Conservation (phyloP, 2,797 vertebrate species). For the Capromys pilorides region DNA sequence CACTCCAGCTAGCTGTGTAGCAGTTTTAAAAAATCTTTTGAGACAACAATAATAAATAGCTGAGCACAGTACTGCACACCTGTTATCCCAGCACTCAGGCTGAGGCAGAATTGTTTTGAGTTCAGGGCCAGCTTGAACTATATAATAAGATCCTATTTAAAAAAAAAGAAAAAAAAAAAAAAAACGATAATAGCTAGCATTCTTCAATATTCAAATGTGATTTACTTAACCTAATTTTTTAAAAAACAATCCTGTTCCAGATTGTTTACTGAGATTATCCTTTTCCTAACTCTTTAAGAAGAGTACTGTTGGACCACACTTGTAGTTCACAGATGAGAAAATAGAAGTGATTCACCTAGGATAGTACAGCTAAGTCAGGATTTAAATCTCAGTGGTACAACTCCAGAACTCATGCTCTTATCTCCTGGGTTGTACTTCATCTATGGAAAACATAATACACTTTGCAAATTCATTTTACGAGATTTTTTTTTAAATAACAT, state of each 20-base stretch:
- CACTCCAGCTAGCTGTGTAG: neutral
- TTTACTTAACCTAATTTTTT: neutral
- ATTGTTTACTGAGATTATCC: slow-evolving; percentile 32
- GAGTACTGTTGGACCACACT: neutral
- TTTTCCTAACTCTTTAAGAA: neutral
- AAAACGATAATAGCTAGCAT: slow-evolving; percentile 7
- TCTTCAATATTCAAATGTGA: neutral
- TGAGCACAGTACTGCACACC: neutral
- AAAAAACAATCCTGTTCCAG: neutral
- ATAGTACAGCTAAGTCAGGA: neutral
- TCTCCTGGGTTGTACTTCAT: neutral
- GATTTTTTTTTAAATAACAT: neutral
- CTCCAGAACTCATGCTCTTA: neutral
- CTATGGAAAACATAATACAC: neutral
- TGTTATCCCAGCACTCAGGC: neutral
- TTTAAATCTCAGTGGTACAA: neutral
- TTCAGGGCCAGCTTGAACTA: neutral
- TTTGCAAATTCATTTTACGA: slow-evolving; percentile 30
- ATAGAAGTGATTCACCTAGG: neutral
- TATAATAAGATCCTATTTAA: neutral
- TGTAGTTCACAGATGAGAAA: neutral
- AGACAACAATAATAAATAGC: neutral
- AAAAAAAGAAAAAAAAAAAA: neutral
- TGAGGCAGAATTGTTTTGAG: neutral
- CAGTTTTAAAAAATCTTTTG: neutral